Base-by-base conservation (phyloP, 2,797 vertebrate species). In the Scleropages formosus region DNA sequence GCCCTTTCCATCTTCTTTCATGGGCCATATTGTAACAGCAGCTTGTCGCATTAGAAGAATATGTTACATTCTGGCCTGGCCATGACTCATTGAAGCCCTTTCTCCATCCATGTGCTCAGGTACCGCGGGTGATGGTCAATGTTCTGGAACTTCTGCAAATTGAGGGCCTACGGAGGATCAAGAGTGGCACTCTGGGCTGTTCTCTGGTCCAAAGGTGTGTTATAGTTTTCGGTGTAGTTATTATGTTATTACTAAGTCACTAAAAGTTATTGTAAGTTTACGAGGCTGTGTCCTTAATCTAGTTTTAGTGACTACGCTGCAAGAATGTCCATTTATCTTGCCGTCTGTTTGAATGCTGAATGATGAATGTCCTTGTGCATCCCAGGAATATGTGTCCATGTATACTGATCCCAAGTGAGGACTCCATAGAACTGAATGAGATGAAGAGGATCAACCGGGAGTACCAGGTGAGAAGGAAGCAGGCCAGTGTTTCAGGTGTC, bases 61-160 rank as follows among this genome's bases (percentile, higher is more conserved):
- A 51, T 51, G n/a, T 66, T 16, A 8, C 18, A 24, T 9, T 65
- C 26, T 66, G 22, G 58, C 13, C 18, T 13, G 24, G 49, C 24
- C 12, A 15, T 71, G 67, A 49, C 10, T 39, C 44, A 27, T 47
- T 9, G 67, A 15, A 69, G 24, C 47, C 58, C 44, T 26, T 20
- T 78, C 3, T 73, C 58, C 16, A 72, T 4, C 76, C 9, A 65
- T 11, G 31, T 18, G 10, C 9, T 58, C 78, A 98, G 97, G 92
- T 98, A 77, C 96, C 97, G 10, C 93, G 92, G 82, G 83, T 82
- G 18, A 92, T 98, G 78, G 85, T 99, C 77, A 97, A 94, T 1
- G 0, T 98, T 58, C 82, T 96, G 78, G 91, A 93, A 80, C 85
- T 98, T 75, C 80, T 96, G 26, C 92, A 98, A 81, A 72, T 98